Percentiles rank a stretch among this genome's conserved stretches.
These are phyloP conservation scores for Saturnia japonica DNA, from an alignment of 2,888 invertebrate species.

Conservation along the genomic window DNA sequence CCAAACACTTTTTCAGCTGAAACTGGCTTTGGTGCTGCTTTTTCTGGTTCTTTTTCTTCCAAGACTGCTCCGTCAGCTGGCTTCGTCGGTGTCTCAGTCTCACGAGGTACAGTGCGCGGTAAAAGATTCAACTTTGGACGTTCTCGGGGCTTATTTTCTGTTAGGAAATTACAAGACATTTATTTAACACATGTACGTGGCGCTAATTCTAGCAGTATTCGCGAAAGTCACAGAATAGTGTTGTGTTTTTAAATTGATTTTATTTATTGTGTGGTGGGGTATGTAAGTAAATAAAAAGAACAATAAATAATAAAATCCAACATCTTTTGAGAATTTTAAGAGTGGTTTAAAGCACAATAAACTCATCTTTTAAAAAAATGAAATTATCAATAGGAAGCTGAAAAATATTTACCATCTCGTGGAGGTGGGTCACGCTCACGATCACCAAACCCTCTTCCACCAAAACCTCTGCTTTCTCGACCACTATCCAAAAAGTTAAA, in stretches of 20 bases:
- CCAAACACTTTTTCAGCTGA: slow-evolving; percentile 93
- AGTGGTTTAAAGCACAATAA: neutral
- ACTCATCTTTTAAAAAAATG: neutral
- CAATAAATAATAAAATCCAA: too few relatives aligned
- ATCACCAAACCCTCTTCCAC: slow-evolving; percentile 69
- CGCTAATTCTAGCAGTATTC: neutral
- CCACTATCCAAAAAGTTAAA: slow-evolving; percentile 39
- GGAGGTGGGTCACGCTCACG: slow-evolving; percentile 67
- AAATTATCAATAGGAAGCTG: neutral
- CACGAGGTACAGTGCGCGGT: slow-evolving; percentile 90
- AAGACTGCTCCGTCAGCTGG: slow-evolving; percentile 60
- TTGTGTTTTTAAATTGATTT: neutral
- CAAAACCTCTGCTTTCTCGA: slow-evolving; percentile 69
- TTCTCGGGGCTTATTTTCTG: slow-evolving; percentile 82
- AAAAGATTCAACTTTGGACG: slow-evolving; percentile 90
- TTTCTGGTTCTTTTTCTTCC: slow-evolving; percentile 47
- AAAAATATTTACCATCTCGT: slow-evolving; percentile 61
- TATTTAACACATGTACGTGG: neutral
- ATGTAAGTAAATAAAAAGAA: too few relatives aligned
- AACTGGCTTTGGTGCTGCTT: slow-evolving; percentile 72
- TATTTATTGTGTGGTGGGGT: too few relatives aligned
- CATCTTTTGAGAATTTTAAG: neutral
- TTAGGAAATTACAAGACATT: neutral
- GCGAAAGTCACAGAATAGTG: too few relatives aligned
- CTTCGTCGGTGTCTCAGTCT: slow-evolving; percentile 60